Evolutionary conservation across 2,888 invertebrate genomes (phyloP).

Genomic region (Chydorus sphaericus): DNA sequence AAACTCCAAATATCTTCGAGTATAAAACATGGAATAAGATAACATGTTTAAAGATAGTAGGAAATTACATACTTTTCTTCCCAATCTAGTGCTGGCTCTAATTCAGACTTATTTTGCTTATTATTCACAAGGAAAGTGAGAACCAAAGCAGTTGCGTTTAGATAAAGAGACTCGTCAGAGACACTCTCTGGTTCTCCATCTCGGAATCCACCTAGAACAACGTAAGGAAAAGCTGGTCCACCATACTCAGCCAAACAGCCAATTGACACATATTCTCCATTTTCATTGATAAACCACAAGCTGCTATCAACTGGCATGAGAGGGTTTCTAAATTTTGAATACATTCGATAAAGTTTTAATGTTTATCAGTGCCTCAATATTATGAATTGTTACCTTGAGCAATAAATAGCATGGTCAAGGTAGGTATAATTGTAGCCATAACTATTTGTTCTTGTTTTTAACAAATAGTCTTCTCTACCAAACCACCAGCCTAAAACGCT

Average conservation of each 20-base stretch:
- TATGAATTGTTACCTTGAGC: slow-evolving; percentile 58
- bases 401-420: slow-evolving; percentile 54
- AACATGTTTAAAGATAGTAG: not conserved
- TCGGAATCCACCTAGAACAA: slow-evolving; percentile 77
- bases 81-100: slow-evolving; percentile 69
- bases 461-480: slow-evolving; percentile 33
- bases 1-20: slow-evolving; percentile 48
- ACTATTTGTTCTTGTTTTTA: slow-evolving; percentile 20
- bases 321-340: no score
- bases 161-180: slow-evolving; percentile 39
- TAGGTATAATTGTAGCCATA: slow-evolving; percentile 41
- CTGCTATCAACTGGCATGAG: slow-evolving; percentile 33
- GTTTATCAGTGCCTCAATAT: slow-evolving; percentile 25
- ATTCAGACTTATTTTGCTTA: slow-evolving; percentile 48
- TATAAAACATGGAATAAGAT: no score
- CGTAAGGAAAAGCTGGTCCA: slow-evolving; percentile 81
- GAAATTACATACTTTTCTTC: slow-evolving; percentile 42
- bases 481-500: slow-evolving; percentile 86
- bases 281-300: slow-evolving; percentile 25
- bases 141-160: slow-evolving; percentile 69
- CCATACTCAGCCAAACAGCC: slow-evolving; percentile 74
- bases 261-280: slow-evolving; percentile 10
- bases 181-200: slow-evolving; percentile 19
- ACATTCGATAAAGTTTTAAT: not conserved
- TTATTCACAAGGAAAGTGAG: slow-evolving; percentile 84